Evolutionary conservation across 2,113 vertebrate genomes (phyloP).

Genomic region (Gasterosteus nipponicus): DNA sequence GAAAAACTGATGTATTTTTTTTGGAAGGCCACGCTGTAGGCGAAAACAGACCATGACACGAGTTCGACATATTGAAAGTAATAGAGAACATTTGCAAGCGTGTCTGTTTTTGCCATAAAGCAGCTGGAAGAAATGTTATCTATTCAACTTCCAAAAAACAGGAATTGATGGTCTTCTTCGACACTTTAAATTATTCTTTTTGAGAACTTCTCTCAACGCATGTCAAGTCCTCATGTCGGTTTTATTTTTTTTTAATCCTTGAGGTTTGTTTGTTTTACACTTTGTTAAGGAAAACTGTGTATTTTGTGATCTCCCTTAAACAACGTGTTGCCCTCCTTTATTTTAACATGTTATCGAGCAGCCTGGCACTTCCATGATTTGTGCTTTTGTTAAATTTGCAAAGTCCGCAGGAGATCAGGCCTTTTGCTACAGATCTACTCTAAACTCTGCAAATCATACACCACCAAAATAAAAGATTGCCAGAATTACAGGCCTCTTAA

Average conservation of each 20-base stretch:
- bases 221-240: too few relatives aligned
- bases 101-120: constrained; percentile 38
- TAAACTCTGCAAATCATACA: constrained; percentile 48
- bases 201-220: background rate
- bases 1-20: constrained; percentile 27
- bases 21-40: constrained; percentile 10
- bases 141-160: constrained; percentile 19
- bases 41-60: constrained; percentile 15
- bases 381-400: background rate
- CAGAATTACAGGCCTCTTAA: constrained; percentile 57
- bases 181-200: constrained; percentile 13
- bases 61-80: constrained; percentile 25
- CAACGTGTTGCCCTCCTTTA: background rate
- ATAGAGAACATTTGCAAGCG: constrained; percentile 40
- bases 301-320: background rate
- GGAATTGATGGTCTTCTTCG: constrained; percentile 5
- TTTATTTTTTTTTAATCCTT: too few relatives aligned
- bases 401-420: constrained; percentile 12
- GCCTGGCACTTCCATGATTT: constrained; percentile 1
- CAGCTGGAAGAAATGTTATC: constrained; percentile 49
- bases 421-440: constrained; percentile 24
- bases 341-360: background rate
- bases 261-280: too few relatives aligned
- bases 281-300: too few relatives aligned
- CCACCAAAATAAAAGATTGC: constrained; percentile 43